Conservation (phyloP, 2,113 vertebrate species). For the Notothenia rossii region DNA sequence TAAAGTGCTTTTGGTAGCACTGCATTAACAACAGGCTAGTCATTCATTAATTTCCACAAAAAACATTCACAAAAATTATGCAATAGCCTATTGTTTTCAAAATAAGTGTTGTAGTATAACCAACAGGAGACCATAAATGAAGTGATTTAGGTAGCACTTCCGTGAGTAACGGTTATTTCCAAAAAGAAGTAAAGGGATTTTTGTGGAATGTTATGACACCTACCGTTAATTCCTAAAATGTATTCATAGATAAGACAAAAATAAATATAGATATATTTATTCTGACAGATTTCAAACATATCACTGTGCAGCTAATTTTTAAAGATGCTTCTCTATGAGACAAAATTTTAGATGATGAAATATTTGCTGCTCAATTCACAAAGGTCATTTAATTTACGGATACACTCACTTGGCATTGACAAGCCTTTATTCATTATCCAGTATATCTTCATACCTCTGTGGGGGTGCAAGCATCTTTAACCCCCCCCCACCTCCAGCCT, state of each 20-base stretch:
- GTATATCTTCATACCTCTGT: conserved; percentile 36
- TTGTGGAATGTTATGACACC: too few species aligned
- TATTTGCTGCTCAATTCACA: not conserved
- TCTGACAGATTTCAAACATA: not conserved
- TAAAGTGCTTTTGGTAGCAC: too few species aligned
- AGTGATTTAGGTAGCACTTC: too few species aligned
- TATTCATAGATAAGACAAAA: not conserved
- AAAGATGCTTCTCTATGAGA: not conserved
- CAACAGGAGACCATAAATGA: too few species aligned
- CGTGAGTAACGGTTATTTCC: too few species aligned
- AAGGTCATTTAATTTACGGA: not conserved
- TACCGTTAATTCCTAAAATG: too few species aligned
- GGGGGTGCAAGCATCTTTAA: conserved; percentile 15
- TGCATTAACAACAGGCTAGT: too few species aligned
- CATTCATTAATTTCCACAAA: too few species aligned
- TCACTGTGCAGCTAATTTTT: not conserved
- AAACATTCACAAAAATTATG: too few species aligned
- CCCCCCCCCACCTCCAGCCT: not conserved
- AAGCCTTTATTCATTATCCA: conserved; percentile 65
- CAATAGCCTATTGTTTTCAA: too few species aligned
- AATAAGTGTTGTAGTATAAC: too few species aligned
- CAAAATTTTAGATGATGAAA: not conserved
- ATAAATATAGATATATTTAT: not conserved
- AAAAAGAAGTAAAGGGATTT: too few species aligned
- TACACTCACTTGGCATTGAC: conserved; percentile 19